phyloP scores from a whole-genome alignment of 2,888 invertebrate species.

The Lacanobia oleracea region DNA sequence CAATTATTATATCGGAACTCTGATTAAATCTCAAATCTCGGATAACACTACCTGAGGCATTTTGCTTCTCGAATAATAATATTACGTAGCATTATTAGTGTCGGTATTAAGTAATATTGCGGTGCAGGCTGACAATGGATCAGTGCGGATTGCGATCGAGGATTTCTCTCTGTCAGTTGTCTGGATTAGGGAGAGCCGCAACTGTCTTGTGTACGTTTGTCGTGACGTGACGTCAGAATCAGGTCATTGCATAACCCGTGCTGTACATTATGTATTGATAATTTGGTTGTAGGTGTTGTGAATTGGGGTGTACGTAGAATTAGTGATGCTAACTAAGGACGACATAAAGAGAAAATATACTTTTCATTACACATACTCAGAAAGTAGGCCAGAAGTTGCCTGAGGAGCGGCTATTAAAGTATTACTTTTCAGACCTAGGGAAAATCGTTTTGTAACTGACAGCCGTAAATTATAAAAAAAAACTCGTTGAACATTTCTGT shows the following conservation, averaged over 20 bases:
- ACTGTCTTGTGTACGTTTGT: slow-evolving; percentile 58
- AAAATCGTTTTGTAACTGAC: no score
- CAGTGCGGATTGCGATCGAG: slow-evolving; percentile 53
- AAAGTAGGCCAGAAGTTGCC: no score
- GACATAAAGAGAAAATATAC: neutral
- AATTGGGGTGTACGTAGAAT: neutral
- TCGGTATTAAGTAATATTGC: slow-evolving; percentile 24
- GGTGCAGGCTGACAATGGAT: slow-evolving; percentile 50
- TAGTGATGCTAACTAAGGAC: neutral
- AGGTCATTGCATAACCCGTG: slow-evolving; percentile 37
- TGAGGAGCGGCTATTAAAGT: no score
- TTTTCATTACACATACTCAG: no score
- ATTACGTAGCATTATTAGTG: slow-evolving; percentile 25
- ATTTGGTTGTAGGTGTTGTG: slow-evolving; percentile 13
- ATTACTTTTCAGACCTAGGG: no score
- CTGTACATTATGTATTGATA: slow-evolving; percentile 22
- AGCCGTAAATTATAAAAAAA: no score
- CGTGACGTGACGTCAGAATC: slow-evolving; percentile 32
- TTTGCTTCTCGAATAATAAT: slow-evolving; percentile 19
- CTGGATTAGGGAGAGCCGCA: slow-evolving; percentile 60
- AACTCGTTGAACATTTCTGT: no score
- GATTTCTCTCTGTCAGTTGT: slow-evolving; percentile 58
- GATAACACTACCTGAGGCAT: slow-evolving; percentile 27
- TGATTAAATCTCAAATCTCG: slow-evolving; percentile 26
- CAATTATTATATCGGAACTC: slow-evolving; percentile 7